Evolutionary conservation across 1,140 invertebrate genomes (phyloP).

Genomic region (Heliconius eleuchia): DNA sequence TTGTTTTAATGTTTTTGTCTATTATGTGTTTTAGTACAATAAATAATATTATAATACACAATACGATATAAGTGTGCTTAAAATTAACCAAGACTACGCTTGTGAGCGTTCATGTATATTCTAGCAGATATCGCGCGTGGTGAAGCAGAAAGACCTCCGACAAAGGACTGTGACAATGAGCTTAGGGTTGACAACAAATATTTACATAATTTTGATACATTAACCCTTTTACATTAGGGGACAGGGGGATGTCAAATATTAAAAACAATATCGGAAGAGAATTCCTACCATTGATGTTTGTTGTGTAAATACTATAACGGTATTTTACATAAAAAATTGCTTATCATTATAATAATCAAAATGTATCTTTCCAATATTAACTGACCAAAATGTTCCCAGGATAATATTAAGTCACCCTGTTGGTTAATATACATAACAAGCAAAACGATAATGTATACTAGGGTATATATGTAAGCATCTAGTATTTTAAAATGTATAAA

Average conservation of each 20-base stretch:
- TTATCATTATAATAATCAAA: constrained; percentile 5
- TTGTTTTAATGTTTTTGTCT: too few species aligned
- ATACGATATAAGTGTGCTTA: neutral
- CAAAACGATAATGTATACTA: neutral
- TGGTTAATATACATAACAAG: neutral
- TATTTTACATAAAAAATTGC: neutral
- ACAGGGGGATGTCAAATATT: constrained; percentile 12
- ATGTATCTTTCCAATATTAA: neutral
- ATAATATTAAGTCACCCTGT: neutral
- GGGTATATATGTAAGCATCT: too few species aligned
- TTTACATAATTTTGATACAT: constrained; percentile 42
- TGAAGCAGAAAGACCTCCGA: constrained; percentile 73
- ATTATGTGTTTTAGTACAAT: too few species aligned
- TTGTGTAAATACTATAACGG: neutral
- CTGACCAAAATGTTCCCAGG: neutral
- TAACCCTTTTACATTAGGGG: constrained; percentile 12
- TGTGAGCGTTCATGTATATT: constrained; percentile 25
- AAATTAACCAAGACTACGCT: neutral
- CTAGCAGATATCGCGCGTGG: constrained; percentile 60
- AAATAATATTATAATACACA: neutral
- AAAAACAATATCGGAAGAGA: constrained; percentile 16
- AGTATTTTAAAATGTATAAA: too few species aligned
- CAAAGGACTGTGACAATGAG: constrained; percentile 75
- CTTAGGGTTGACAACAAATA: constrained; percentile 54
- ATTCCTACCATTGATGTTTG: neutral